Evolutionary conservation across 2,888 invertebrate genomes (phyloP), one percentile per base, ranked within the genome.

Genomic region (Drosophila helvetica): DNA sequence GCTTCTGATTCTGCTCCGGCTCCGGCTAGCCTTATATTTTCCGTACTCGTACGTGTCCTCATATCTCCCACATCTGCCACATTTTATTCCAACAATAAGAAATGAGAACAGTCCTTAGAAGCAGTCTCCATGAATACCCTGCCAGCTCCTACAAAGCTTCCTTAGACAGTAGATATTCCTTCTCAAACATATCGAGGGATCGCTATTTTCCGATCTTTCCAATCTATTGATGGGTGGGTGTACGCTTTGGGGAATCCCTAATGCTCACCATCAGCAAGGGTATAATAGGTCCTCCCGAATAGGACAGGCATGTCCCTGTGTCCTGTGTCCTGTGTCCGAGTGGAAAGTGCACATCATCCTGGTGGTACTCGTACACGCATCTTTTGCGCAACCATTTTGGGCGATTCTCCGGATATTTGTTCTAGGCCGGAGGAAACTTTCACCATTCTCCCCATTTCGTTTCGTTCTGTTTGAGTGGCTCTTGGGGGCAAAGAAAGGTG

Each of bases 11-110:
- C 10, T 3, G 18, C 38, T 8, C 8, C 8, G 27, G 7, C 25
- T 1, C 7, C 25, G 25, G 7, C 22, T 3, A 3, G 22, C 22
- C 22, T 22, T 22, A 22, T 22, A 22, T 22, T 22, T 22, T 22
- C 57, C 17, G 19, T n/a, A 33, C 55, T 50, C 57, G 54, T 54
- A 81, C 81, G 81, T 81, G 85, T 43, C 66, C 85, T 84, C 85
- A 79, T 85, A 79, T 78, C 61, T 85, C 74, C 79, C 85, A 81
- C 85, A 82, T 68, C 75, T 84, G 81, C 75, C 81, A 74, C 79
- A 72, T 71, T 70, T 64, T 79, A 73, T 78, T 79, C 52, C 67
- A 65, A 50, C 63, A 53, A 64, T 62, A 27, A 30, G 38, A 7
- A 38, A n/a, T 15, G 38, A 30, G 43, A 10, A n/a, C 7, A 25